Conservation (phyloP, 1,140 invertebrate genomes). For the Chironomus striatipennis region DNA sequence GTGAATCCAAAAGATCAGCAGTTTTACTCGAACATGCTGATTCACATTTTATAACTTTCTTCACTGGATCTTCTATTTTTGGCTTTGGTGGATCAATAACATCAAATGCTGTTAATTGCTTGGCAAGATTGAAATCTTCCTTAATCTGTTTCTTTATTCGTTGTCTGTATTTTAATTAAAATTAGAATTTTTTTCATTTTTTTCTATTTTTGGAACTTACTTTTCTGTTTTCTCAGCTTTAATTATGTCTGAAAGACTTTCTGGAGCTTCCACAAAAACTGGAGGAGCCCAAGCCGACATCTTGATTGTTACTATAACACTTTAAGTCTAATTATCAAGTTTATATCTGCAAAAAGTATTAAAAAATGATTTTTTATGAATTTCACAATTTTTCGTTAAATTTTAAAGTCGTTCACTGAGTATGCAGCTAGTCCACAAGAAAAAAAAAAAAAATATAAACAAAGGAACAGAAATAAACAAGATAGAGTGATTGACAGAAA, state of each 20-base stretch:
- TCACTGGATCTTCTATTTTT: not conserved
- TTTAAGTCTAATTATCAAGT: no score
- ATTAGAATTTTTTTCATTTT: not conserved
- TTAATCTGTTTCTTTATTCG: not conserved
- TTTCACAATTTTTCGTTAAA: no score
- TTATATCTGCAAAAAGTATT: no score
- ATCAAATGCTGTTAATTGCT: not conserved
- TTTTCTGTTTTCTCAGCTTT: slow-evolving; percentile 1
- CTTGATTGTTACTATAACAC: not conserved
- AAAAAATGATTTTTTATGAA: no score
- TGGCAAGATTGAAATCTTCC: slow-evolving; percentile 11
- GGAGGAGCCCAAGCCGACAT: not conserved
- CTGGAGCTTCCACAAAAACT: not conserved
- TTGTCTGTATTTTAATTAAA: not conserved
- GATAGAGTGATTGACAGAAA: not conserved
- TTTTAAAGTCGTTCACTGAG: no score
- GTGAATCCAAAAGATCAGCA: not conserved
- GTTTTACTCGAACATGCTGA: not conserved
- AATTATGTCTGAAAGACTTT: not conserved
- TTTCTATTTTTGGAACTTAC: not conserved
- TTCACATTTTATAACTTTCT: not conserved
- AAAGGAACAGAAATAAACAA: no score
- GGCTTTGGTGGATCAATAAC: not conserved
- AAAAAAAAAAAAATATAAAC: not conserved
- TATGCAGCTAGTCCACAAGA: not conserved